Conservation (phyloP, 2,113 vertebrate species). For the Peromyscus leucopus region DNA sequence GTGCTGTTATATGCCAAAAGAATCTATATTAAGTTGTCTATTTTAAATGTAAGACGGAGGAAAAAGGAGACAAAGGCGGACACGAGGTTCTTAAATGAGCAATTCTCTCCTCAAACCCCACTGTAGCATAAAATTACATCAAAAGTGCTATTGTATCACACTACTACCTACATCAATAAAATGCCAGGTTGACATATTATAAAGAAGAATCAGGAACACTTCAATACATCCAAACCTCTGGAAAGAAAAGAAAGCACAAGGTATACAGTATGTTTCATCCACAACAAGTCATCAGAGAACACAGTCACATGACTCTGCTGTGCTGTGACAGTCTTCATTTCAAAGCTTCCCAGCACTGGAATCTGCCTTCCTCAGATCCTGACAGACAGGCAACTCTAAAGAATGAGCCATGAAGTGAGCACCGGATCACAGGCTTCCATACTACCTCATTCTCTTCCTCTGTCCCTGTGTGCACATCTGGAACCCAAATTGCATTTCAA, state of each 20-base stretch:
- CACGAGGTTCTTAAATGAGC: background rate
- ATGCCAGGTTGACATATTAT: constrained; percentile 78
- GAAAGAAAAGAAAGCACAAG: constrained; percentile 68
- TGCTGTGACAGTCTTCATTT: constrained; percentile 44
- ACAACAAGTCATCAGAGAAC: constrained; percentile 70
- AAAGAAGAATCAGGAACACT: constrained; percentile 74
- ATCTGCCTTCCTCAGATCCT: background rate
- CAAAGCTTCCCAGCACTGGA: constrained; percentile 22
- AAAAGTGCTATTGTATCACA: constrained; percentile 65
- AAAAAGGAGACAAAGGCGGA: background rate
- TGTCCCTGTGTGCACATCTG: constrained; percentile 6
- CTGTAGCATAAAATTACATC: constrained; percentile 71
- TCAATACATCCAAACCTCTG: constrained; percentile 74
- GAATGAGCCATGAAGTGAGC: constrained; percentile 45
- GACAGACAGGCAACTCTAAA: background rate
- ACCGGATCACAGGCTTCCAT: background rate
- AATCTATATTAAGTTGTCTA: constrained; percentile 42
- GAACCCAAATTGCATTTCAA: constrained; percentile 57
- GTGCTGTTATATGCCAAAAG: background rate
- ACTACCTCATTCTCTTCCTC: background rate
- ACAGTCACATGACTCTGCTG: background rate
- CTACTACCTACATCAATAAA: constrained; percentile 75
- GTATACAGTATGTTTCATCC: constrained; percentile 35
- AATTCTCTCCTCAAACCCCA: constrained; percentile 29
- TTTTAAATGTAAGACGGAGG: background rate